phyloP scores from a whole-genome alignment of 2,797 vertebrate species.

The Clarias pachynema region DNA sequence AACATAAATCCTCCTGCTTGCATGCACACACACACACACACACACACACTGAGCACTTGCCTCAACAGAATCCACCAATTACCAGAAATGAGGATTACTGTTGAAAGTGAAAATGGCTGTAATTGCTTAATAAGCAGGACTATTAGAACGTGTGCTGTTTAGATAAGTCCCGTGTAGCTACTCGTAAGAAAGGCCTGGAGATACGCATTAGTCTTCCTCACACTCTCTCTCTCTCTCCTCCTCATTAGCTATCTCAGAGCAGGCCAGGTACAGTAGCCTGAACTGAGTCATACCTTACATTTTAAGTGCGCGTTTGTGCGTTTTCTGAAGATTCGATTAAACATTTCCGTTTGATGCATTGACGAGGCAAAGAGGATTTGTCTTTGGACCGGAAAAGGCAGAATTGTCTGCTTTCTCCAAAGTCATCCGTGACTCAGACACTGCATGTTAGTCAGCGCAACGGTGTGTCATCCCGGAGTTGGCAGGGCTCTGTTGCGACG shows the following conservation, averaged over 20 bases:
- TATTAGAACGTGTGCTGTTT: slow-evolving; percentile 66
- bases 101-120: slow-evolving; percentile 72
- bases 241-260: background rate
- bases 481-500: background rate
- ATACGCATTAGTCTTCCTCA: slow-evolving; percentile 56
- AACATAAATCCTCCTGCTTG: slow-evolving; percentile 57
- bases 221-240: background rate
- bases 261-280: background rate
- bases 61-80: slow-evolving; percentile 72
- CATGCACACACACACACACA: slow-evolving; percentile 28
- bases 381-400: slow-evolving; percentile 61
- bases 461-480: background rate
- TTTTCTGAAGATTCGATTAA: background rate
- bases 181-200: slow-evolving; percentile 63
- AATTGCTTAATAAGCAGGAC: slow-evolving; percentile 73
- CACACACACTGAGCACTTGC: slow-evolving; percentile 22
- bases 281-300: background rate
- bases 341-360: background rate
- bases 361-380: slow-evolving; percentile 56
- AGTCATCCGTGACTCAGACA: slow-evolving; percentile 9
- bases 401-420: slow-evolving; percentile 10
- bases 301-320: background rate
- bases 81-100: slow-evolving; percentile 72
- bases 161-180: slow-evolving; percentile 70
- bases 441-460: slow-evolving; percentile 9